Evolutionary conservation across 2,797 vertebrate species (phyloP), one percentile per base, ranked within the genome.

Genomic region (Myotis findleyi): DNA sequence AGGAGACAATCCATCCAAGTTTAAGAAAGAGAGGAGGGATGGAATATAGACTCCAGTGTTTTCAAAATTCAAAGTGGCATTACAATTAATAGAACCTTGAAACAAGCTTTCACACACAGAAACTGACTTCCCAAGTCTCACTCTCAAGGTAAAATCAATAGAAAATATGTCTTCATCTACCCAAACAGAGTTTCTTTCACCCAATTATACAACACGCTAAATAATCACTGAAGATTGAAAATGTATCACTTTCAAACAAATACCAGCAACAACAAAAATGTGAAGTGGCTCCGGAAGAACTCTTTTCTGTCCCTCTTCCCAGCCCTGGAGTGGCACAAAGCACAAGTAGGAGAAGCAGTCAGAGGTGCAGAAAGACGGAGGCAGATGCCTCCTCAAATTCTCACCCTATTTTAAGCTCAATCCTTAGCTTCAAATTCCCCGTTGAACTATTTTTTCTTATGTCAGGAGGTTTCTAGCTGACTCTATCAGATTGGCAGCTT

Each of bases 1-100:
- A 95, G 86, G 90, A 96, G 92, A 86, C 95, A 94, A 96, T 10
- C 4, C 77, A 71, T 95, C 92, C 96, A 93, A 95, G 95, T 77
- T 94, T 83, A 83, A 94, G 87, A 87, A 96, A 93, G 44, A 94
- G 47, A 87, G 20, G 44, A 93, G 57, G 57, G 89, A 84, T 25
- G 57, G 41, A 80, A 85, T 72, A 92, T 9, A 79, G 69, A 30
- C 36, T 44, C 57, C 7, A 44, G 44, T 68, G 81, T 86, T 96
- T 94, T 59, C 86, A 89, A 57, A 95, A 62, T 92, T 79, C 36
- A 44, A 75, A 81, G 72, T 68, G 41, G 20, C 41, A 75, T 14
- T 21, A 12, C 83, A 94, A 87, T 53, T 82, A 82, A 75, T 17
- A 71, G 76, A 80, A 41, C 27, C 25, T 33, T 79, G 49, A 86